Percentiles rank a stretch among this genome's conserved stretches.
Conservation (phyloP, 2,888 invertebrate species). For the Catonia carolina region DNA sequence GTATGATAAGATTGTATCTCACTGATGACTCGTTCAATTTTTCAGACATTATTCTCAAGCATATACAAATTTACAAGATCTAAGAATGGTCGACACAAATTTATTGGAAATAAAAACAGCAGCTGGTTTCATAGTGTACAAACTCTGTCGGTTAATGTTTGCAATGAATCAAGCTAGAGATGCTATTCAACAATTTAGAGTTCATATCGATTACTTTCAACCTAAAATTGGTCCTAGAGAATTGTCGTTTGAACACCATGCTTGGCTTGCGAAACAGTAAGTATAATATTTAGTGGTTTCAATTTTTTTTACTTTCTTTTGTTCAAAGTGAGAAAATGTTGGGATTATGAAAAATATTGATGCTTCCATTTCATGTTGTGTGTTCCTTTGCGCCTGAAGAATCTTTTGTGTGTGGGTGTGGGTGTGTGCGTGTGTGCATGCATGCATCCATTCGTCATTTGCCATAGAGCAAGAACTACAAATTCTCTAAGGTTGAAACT, state of each 20-base stretch:
- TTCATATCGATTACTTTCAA: constrained; percentile 86
- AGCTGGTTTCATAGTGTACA: constrained; percentile 93
- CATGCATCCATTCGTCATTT: too few species aligned
- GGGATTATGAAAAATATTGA: neutral
- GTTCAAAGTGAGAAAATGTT: too few species aligned
- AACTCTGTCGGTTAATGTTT: constrained; percentile 88
- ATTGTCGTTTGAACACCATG: constrained; percentile 87
- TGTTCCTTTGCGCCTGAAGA: too few species aligned
- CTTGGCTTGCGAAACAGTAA: constrained; percentile 92
- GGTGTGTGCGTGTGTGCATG: too few species aligned
- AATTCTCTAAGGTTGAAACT: too few species aligned
- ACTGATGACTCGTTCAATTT: too few species aligned
- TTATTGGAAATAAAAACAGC: constrained; percentile 88
- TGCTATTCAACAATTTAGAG: constrained; percentile 88
- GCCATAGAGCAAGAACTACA: too few species aligned
- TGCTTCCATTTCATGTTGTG: neutral
- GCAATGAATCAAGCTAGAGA: constrained; percentile 83
- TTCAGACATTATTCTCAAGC: constrained; percentile 75
- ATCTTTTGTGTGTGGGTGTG: too few species aligned
- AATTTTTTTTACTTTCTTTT: neutral
- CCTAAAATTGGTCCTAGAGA: constrained; percentile 60
- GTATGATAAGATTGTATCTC: too few species aligned
- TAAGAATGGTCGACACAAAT: constrained; percentile 83
- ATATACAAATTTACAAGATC: constrained; percentile 83
- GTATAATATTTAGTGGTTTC: constrained; percentile 37